phyloP scores from a whole-genome alignment of 2,888 invertebrate genomes.

The Macaria liturata region DNA sequence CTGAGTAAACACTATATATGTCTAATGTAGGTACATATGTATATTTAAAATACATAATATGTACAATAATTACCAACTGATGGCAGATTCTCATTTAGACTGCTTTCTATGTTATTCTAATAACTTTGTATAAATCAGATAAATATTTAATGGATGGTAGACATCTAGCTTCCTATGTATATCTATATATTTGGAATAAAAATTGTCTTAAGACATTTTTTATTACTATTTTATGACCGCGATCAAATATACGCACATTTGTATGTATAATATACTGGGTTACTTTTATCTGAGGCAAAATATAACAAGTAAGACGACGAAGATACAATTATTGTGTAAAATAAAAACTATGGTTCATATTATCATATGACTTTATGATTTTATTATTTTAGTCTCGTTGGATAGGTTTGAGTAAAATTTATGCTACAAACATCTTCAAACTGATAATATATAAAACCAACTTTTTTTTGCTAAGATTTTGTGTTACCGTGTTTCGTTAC shows the following conservation, averaged over 20 bases:
- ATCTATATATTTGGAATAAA: conserved; percentile 34
- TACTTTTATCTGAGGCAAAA: background rate
- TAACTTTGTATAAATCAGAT: conserved; percentile 25
- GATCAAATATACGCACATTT: conserved; percentile 17
- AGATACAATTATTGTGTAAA: background rate
- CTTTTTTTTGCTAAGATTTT: too few relatives aligned
- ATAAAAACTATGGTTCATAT: background rate
- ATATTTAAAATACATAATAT: too few relatives aligned
- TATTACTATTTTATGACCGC: conserved; percentile 46
- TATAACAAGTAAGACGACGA: background rate
- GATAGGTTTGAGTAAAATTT: background rate
- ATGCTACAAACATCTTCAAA: background rate
- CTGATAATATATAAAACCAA: too few relatives aligned
- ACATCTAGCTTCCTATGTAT: conserved; percentile 26
- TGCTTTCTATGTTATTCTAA: too few relatives aligned
- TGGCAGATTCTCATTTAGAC: too few relatives aligned
- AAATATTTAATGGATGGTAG: conserved; percentile 46
- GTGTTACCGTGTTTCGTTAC: too few relatives aligned
- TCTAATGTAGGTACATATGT: too few relatives aligned
- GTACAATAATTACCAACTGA: too few relatives aligned
- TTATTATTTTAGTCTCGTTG: background rate
- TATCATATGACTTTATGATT: background rate
- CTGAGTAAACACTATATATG: too few relatives aligned
- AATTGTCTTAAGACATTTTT: conserved; percentile 47
- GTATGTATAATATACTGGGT: conserved; percentile 1